A percentile compares a stretch with the other conserved stretches of the same genome.
phyloP scores from a whole-genome alignment of 2,113 vertebrate species.

The Eulacestoma nigropectus region DNA sequence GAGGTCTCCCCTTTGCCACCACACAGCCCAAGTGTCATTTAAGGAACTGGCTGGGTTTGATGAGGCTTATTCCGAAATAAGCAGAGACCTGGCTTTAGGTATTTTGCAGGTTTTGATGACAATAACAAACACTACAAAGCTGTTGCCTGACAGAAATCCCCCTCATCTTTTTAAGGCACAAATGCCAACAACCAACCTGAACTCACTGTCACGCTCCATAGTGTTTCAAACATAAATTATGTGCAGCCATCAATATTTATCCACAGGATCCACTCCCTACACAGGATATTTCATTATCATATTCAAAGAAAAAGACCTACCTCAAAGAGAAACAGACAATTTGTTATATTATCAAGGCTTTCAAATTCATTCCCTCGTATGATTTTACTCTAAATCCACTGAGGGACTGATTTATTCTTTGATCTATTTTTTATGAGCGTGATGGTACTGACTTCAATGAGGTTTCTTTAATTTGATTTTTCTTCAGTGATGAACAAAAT shows the following conservation, averaged over 20 bases:
- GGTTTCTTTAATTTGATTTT: not conserved
- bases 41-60: not conserved
- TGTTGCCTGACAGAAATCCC: not conserved
- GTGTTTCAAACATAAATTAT: not conserved
- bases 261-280: not conserved
- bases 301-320: not conserved
- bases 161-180: not conserved
- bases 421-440: slow-evolving; percentile 16
- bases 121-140: not conserved
- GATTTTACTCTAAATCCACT: slow-evolving; percentile 31
- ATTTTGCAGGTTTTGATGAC: not conserved
- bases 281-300: not conserved
- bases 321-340: slow-evolving; percentile 3
- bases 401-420: slow-evolving; percentile 13
- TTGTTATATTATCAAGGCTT: slow-evolving; percentile 31
- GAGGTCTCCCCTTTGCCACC: not conserved
- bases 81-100: not conserved
- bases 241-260: not conserved
- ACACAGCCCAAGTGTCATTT: not conserved
- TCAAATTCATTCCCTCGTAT: slow-evolving; percentile 12
- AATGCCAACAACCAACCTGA: not conserved
- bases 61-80: not conserved
- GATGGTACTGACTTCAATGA: not conserved
- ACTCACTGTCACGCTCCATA: not conserved
- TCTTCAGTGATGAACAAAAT: not conserved